Percentiles rank a stretch among this genome's conserved stretches.
These are phyloP conservation scores for Pogonocherus hispidulus DNA, from an alignment of 2,888 invertebrate genomes.

Conservation along the genomic window DNA sequence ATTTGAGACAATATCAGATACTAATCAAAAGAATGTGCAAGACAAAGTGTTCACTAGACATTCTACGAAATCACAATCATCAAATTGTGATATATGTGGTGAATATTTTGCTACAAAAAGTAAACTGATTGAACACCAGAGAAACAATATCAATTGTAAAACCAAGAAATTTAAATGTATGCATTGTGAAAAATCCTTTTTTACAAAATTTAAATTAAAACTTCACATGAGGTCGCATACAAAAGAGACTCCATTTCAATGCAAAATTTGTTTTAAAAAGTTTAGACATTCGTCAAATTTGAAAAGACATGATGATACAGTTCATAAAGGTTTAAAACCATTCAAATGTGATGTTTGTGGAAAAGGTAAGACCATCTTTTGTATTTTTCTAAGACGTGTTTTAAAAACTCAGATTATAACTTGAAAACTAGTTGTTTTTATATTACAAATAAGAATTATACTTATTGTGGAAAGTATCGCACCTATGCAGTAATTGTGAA, in stretches of 20 bases:
- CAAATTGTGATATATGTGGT: slow-evolving; percentile 24
- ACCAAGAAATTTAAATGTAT: slow-evolving; percentile 36
- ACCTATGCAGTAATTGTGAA: too few relatives aligned
- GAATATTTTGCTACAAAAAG: slow-evolving; percentile 19
- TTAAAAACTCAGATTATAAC: not conserved
- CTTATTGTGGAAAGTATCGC: too few relatives aligned
- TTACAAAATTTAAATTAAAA: slow-evolving; percentile 36
- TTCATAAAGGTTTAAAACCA: slow-evolving; percentile 53
- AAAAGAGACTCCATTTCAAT: slow-evolving; percentile 42
- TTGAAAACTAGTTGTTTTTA: too few relatives aligned
- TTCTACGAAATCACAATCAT: slow-evolving; percentile 10
- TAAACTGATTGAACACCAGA: slow-evolving; percentile 25
- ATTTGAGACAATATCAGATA: not conserved
- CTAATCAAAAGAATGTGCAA: not conserved
- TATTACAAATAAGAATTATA: too few relatives aligned
- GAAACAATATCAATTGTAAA: slow-evolving; percentile 26
- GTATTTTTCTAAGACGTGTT: slow-evolving; percentile 14
- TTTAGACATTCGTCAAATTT: slow-evolving; percentile 43
- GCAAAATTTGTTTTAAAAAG: slow-evolving; percentile 44
- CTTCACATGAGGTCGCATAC: slow-evolving; percentile 40
- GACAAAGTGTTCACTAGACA: slow-evolving; percentile 4
- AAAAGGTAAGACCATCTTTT: slow-evolving; percentile 46
- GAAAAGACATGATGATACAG: slow-evolving; percentile 43
- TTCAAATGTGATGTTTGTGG: slow-evolving; percentile 54
- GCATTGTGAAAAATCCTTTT: slow-evolving; percentile 37